Base-by-base conservation (phyloP, 2,888 invertebrate genomes). In the Lycia hirtaria region DNA sequence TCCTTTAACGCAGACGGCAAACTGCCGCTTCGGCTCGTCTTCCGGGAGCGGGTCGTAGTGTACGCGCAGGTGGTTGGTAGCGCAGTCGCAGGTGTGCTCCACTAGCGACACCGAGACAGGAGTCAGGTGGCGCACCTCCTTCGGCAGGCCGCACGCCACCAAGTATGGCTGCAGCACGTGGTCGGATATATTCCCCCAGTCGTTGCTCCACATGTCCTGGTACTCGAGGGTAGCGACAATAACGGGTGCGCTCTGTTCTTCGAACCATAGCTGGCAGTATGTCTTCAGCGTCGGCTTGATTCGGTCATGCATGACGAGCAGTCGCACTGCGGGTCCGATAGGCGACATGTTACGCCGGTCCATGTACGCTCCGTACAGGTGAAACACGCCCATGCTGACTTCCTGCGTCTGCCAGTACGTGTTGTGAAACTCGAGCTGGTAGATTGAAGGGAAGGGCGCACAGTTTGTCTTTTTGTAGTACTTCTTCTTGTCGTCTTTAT, bases 171-270 rank as follows among this genome's bases (percentile, higher is more conserved):
- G 98, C 81, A 97, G 96, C 64, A 97, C 96, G 49, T 96, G 96
- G 84, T 97, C 96, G 79, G 96, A 96, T 88, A 97, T 97, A 87
- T 98, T 98, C 57, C 98, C 98, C 98, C 98, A 98, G 84, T 97
- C 97, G 72, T 95, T 95, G 83, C 97, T 96, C 98, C 98, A 98
- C 70, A 98, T 96, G 83, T 98, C 98, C 82, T 97, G 97, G 90
- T 98, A 98, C 85, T 97, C 97, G 69, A 97, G 94, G 15, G 95
- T 96, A 78, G 96, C 95, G 12, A 96, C 95, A 19, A 97, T 94
- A 20, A 95, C 95, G 0, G 97, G 97, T 71, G 96, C 96, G 67
- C 94, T 95, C 70, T 95, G 95, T 28, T 95, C 95, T 71, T 97
- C 96, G 88, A 96, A 98, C 98, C 97, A 98, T 69, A 98, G 94